Evolutionary conservation across 2,888 invertebrate genomes (phyloP).

Genomic region (Spodoptera picta): DNA sequence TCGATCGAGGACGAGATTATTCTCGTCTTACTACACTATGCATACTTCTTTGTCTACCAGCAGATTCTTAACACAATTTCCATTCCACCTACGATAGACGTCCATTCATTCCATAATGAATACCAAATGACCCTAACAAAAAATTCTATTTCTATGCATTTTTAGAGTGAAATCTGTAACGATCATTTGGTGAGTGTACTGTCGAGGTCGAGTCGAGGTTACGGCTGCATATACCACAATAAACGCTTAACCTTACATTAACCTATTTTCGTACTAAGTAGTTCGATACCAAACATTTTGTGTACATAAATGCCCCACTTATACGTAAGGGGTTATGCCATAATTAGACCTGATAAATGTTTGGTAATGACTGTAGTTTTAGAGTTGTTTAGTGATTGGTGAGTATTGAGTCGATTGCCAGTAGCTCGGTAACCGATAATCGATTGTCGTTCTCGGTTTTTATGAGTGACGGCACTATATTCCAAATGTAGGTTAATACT

Average conservation of each 20-base stretch:
- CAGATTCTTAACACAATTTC: no score
- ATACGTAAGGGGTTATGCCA: constrained; percentile 18
- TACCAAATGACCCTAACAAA: constrained; percentile 4
- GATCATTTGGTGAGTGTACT: constrained; percentile 22
- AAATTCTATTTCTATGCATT: constrained; percentile 26
- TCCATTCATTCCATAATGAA: constrained; percentile 3
- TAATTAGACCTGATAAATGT: constrained; percentile 12
- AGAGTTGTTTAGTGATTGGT: constrained; percentile 5
- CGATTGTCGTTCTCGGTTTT: background rate
- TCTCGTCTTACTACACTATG: no score
- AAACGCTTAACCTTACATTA: constrained; percentile 44
- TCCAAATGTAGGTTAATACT: no score
- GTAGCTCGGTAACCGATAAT: constrained; percentile 1
- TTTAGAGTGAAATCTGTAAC: constrained; percentile 35
- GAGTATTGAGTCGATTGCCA: constrained; percentile 1
- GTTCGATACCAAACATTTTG: constrained; percentile 42
- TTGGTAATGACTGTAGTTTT: background rate
- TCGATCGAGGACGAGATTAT: no score
- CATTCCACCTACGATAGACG: background rate
- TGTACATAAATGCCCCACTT: constrained; percentile 28
- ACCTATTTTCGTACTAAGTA: constrained; percentile 48
- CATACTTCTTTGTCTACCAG: no score
- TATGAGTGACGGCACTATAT: background rate
- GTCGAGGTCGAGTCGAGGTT: constrained; percentile 28
- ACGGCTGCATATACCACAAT: constrained; percentile 37